A percentile compares a stretch with the other conserved stretches of the same genome.
phyloP scores from a whole-genome alignment of 1,140 invertebrate species.

The Drosophila littoralis region DNA sequence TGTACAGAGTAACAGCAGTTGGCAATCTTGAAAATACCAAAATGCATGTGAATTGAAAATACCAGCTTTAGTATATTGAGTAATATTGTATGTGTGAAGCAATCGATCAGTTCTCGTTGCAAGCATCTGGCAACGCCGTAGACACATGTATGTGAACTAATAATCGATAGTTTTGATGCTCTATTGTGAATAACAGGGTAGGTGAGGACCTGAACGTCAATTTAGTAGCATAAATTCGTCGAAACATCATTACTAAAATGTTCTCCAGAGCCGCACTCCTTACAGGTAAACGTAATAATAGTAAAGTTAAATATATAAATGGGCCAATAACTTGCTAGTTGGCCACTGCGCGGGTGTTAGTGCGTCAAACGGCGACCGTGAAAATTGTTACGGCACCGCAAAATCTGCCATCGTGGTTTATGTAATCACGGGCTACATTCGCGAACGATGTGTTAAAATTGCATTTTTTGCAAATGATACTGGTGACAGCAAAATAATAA shows the following conservation, averaged over 20 bases:
- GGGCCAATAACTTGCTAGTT: not conserved
- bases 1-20: no score
- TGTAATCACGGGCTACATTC: constrained; percentile 78
- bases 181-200: constrained; percentile 58
- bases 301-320: not conserved
- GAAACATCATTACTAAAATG: constrained; percentile 83
- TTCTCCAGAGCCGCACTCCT: constrained; percentile 85
- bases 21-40: not conserved
- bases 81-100: not conserved
- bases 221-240: constrained; percentile 74
- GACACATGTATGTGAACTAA: not conserved
- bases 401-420: constrained; percentile 81
- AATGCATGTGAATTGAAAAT: not conserved
- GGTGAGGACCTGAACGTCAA: constrained; percentile 58
- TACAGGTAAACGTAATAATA: constrained; percentile 80
- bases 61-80: not conserved
- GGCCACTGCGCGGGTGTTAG: not conserved
- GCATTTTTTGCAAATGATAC: constrained; percentile 27
- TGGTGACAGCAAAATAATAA: constrained; percentile 1
- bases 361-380: constrained; percentile 18
- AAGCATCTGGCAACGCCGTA: constrained; percentile 9
- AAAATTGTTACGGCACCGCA: constrained; percentile 67
- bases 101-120: not conserved
- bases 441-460: constrained; percentile 44
- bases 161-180: constrained; percentile 13